Evolutionary conservation across 2,113 vertebrate genomes (phyloP).

Genomic region (Puffinus mauretanicus): DNA sequence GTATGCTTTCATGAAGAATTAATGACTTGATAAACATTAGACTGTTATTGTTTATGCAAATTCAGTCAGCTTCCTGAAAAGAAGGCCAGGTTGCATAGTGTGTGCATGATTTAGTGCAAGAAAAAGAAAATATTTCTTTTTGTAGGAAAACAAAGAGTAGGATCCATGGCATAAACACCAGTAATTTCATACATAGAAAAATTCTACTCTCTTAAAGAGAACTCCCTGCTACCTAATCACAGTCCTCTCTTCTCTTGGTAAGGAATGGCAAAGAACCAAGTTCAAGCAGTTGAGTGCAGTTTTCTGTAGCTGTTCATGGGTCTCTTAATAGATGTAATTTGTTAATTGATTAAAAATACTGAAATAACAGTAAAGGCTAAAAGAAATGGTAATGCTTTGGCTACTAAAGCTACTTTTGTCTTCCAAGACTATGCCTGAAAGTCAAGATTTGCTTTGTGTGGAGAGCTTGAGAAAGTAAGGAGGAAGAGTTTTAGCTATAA

Average conservation of each 20-base stretch:
- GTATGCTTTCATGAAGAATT: slow-evolving; percentile 49
- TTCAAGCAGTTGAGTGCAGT: neutral
- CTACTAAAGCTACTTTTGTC: neutral
- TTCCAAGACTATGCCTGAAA: neutral
- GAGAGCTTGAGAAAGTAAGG: neutral
- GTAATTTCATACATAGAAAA: neutral
- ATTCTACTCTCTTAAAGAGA: neutral
- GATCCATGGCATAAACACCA: neutral
- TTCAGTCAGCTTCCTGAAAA: slow-evolving; percentile 21
- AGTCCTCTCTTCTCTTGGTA: neutral
- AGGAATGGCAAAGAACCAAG: neutral
- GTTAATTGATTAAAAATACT: neutral
- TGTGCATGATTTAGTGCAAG: neutral
- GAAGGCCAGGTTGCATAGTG: neutral
- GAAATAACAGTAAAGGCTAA: neutral
- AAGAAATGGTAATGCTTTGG: neutral
- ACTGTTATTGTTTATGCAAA: slow-evolving; percentile 58
- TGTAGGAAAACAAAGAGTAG: neutral
- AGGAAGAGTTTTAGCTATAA: neutral
- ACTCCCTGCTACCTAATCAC: neutral
- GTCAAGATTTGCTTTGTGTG: neutral
- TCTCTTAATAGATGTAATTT: neutral
- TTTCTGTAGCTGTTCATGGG: neutral
- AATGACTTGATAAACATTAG: slow-evolving; percentile 46
- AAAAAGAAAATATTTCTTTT: neutral